phyloP scores from a whole-genome alignment of 2,888 invertebrate genomes.

The Buathra laborator region DNA sequence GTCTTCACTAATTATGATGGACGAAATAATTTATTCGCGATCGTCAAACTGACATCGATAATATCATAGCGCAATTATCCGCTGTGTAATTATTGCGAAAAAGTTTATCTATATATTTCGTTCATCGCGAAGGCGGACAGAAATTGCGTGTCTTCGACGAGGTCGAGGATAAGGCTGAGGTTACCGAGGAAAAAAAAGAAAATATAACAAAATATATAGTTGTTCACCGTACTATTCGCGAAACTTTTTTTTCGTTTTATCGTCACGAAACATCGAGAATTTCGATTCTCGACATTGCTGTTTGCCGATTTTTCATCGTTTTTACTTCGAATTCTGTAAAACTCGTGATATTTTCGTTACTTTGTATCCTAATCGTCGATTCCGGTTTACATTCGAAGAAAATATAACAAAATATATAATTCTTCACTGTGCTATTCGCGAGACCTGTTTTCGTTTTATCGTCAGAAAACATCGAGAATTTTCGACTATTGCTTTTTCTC shows the following conservation, averaged over 20 bases:
- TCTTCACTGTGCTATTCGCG: not conserved
- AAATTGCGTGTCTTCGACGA: not conserved
- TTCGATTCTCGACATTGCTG: not conserved
- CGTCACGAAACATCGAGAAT: not conserved
- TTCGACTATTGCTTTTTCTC: not conserved
- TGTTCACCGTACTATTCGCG: not conserved
- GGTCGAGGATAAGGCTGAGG: constrained; percentile 31
- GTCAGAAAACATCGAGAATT: not conserved
- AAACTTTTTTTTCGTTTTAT: not conserved
- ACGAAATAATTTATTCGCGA: constrained; percentile 3
- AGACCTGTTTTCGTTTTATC: not conserved
- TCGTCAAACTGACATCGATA: not conserved
- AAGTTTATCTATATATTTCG: not conserved
- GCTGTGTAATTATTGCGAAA: constrained; percentile 4
- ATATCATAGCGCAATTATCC: not conserved
- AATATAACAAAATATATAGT: not conserved
- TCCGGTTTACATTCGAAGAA: no score
- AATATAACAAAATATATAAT: not conserved
- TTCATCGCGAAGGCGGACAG: not conserved
- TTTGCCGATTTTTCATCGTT: not conserved
- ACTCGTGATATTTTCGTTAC: no score
- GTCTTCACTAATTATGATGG: not conserved
- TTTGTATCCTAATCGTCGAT: no score
- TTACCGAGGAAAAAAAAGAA: not conserved
- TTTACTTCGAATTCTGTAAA: not conserved